Evolutionary conservation across 1,140 invertebrate genomes (phyloP).

Genomic region (Aethina tumida): DNA sequence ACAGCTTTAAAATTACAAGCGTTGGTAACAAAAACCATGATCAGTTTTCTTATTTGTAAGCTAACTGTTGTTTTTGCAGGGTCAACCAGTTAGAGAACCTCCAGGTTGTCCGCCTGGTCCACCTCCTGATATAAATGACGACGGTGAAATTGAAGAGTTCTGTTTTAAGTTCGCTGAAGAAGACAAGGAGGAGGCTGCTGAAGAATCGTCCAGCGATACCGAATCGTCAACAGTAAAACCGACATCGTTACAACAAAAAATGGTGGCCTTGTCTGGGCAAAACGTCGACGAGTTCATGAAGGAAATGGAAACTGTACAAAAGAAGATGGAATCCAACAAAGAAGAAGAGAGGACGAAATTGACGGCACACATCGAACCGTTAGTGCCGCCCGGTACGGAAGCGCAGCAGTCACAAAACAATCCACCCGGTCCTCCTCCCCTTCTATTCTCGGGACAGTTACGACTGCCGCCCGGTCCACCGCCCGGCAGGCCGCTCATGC

Average conservation of each 20-base stretch:
- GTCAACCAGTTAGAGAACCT: conserved; percentile 44
- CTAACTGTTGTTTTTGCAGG: conserved; percentile 14
- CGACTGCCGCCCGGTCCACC: conserved; percentile 54
- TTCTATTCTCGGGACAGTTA: conserved; percentile 37
- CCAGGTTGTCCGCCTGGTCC: conserved; percentile 82
- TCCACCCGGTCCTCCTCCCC: conserved; percentile 43
- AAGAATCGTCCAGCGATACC: conserved; percentile 16
- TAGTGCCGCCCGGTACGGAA: conserved; percentile 27
- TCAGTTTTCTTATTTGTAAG: neutral
- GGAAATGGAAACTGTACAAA: conserved; percentile 79
- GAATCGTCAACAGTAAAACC: conserved; percentile 47
- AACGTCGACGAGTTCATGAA: conserved; percentile 89
- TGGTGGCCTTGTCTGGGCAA: conserved; percentile 76
- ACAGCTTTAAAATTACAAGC: conserved; percentile 34
- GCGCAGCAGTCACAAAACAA: conserved; percentile 2
- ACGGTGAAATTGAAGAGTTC: conserved; percentile 48
- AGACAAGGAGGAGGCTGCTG: conserved; percentile 25
- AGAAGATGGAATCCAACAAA: conserved; percentile 56
- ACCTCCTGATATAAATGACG: conserved; percentile 59
- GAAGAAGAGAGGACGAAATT: conserved; percentile 50
- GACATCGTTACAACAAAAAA: conserved; percentile 68
- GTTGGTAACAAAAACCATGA: conserved; percentile 15
- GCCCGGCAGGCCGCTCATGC: conserved; percentile 47
- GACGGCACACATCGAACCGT: conserved; percentile 29
- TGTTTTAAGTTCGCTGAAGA: conserved; percentile 23